Evolutionary conservation across 1,140 invertebrate species (phyloP).

Genomic region (Danaus melanippus): DNA sequence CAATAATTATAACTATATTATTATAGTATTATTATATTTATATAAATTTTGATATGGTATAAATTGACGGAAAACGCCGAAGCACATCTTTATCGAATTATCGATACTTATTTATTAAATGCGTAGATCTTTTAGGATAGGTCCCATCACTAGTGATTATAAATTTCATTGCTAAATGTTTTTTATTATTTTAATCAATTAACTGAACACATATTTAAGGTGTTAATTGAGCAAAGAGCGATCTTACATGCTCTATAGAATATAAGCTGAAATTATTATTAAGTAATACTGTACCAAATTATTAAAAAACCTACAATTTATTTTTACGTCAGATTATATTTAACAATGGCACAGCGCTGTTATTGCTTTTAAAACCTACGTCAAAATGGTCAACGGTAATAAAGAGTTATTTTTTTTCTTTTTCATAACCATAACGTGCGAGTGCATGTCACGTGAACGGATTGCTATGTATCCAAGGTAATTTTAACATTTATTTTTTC

Average conservation of each 20-base stretch:
- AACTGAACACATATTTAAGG: constrained; percentile 3
- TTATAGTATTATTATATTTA: background rate
- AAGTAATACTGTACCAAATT: constrained; percentile 20
- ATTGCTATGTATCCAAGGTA: constrained; percentile 24
- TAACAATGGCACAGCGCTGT: constrained; percentile 22
- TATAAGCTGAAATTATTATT: constrained; percentile 4
- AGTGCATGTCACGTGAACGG: constrained; percentile 30
- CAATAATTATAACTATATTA: constrained; percentile 11
- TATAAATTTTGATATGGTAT: too few species aligned
- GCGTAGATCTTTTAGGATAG: too few species aligned
- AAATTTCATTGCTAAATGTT: constrained; percentile 6
- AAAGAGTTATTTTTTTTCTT: background rate
- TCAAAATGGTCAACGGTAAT: too few species aligned
- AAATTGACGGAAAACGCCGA: too few species aligned
- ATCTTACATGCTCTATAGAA: constrained; percentile 4
- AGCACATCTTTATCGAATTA: too few species aligned
- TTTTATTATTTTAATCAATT: constrained; percentile 2
- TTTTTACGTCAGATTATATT: constrained; percentile 10
- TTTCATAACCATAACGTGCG: constrained; percentile 2
- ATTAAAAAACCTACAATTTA: constrained; percentile 1
- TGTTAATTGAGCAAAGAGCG: constrained; percentile 16
- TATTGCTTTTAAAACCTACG: constrained; percentile 8
- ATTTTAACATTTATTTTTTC: constrained; percentile 14
- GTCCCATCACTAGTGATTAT: background rate
- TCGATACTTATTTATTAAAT: too few species aligned